A percentile compares a stretch with the other conserved stretches of the same genome.
These are phyloP conservation scores for Macrotrachela quadricornifera DNA, from an alignment of 1,140 invertebrate genomes.

Conservation along the genomic window DNA sequence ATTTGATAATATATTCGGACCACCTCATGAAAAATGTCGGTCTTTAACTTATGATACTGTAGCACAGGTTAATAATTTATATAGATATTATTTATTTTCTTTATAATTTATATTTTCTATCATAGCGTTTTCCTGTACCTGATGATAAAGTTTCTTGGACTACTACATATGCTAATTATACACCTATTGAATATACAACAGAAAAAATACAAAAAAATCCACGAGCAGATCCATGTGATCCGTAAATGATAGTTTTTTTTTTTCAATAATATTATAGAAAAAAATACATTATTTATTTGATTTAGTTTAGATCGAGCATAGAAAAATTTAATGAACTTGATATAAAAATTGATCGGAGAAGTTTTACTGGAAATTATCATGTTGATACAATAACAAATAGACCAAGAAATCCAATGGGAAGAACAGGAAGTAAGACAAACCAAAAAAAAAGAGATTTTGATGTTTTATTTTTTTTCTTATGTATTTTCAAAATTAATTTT, in stretches of 20 bases:
- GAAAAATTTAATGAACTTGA: conserved; percentile 54
- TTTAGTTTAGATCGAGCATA: not conserved
- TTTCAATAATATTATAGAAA: no score
- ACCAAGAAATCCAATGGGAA: conserved; percentile 44
- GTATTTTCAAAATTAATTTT: no score
- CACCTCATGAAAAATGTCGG: not conserved
- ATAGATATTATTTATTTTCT: no score
- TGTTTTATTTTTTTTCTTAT: no score
- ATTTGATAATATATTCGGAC: not conserved
- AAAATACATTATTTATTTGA: no score
- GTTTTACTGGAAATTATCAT: conserved; percentile 45
- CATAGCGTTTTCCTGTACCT: conserved; percentile 35
- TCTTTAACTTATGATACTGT: no score
- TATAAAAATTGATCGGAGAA: conserved; percentile 50
- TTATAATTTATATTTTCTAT: no score
- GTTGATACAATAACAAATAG: conserved; percentile 21
- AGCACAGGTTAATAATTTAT: no score
- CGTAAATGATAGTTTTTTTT: conserved; percentile 13
- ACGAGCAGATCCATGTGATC: conserved; percentile 64
- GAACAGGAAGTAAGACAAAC: conserved; percentile 45
- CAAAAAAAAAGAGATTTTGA: no score
- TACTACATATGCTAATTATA: conserved; percentile 44
- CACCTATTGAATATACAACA: conserved; percentile 48
- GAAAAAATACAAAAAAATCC: conserved; percentile 36
- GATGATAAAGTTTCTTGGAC: conserved; percentile 58